Base-by-base conservation (phyloP, 1,140 invertebrate genomes). In the Macrosteles quadrilineatus region DNA sequence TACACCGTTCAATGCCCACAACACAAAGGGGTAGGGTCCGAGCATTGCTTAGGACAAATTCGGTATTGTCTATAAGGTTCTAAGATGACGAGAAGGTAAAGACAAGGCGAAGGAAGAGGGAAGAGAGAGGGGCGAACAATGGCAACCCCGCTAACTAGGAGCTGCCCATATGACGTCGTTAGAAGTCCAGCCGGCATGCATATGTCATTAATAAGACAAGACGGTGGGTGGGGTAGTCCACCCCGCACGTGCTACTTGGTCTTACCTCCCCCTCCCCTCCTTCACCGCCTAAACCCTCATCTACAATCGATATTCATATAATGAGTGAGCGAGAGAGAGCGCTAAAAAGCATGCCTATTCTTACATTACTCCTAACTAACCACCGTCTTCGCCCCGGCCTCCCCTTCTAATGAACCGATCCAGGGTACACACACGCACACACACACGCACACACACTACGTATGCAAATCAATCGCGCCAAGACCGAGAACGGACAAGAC, bases 161-260 rank as follows among this genome's bases (percentile, higher is more conserved):
- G 21, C 21, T 36, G 67, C 31, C 40, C 62, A 47, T 62, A 57
- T 69, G 68, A 69, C 68, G 68, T 69, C 55, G 43, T 64, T 63
- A 47, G 17, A 29, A 69, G 68, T 64, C 68, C 68, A 29, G 50
- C 68, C 55, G 30, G 50, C 68, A 57, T 69, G 68, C 68, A 69
- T 69, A 69, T 69, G 68, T 69, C 68, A 69, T 69, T 69, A 69
- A 69, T 69, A 69, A 69, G 68, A 69, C 68, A 69, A 69, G 68
- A 69, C 53, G 55, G 57, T 36, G 32, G 27, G 68, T n/a, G 68
- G 59, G 40, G 66, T 17, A n/a, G 23, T 27, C 68, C 55, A 62
- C 68, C 36, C 21, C 25, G 53, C 68, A 69, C 68, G 68, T 69
- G 68, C 68, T 69, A 69, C 59, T 69, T 69, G 57, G 63, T 69